Base-by-base conservation (phyloP, 2,888 invertebrate species). In the Odontothrips loti region DNA sequence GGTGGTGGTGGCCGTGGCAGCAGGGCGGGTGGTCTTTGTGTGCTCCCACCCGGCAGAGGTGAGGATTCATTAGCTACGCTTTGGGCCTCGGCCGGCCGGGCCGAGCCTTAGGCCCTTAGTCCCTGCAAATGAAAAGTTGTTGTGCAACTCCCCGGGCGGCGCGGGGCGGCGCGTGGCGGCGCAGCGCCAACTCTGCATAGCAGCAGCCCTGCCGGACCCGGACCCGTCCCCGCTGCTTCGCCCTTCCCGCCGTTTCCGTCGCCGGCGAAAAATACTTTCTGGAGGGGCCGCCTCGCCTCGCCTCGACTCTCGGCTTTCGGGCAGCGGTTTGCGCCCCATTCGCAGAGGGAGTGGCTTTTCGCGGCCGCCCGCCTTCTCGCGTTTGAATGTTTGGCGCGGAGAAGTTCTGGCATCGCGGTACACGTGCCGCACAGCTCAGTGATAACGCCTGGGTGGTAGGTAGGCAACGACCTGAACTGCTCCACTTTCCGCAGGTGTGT, bases 81-180 rank as follows among this genome's bases (percentile, higher is more conserved):
- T 75, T 75, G 27, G 68, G 68, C 68, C 58, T 10, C 58, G 10
- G n/a, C n/a, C n/a, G n/a, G n/a, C n/a, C n/a, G n/a, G 58, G 58
- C 58, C 58, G n/a, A n/a, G n/a, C n/a, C 17, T 58, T 58, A 75
- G 27, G 68, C 68, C 27, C 58, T 58, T 58, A 58, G 58, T 58
- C 58, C n/a, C 58, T 58, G 68, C 68, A 75, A 75, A 75, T 75
- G 68, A 75, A 75, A 75, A 75, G 68, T 75, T 75, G 68, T 75
- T 75, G 68, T 27, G 12, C 68, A 27, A 27, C 68, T 75, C 23
- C 11, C 23, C 23, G 23, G 12, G 58, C 17, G 20, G 58, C 58
- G 58, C 6, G 58, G 58, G 58, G 51, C 2, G 51, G 51, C 15
- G 51, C 1, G 51, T n/a, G 8, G 58, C 12, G 58, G 58, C 6